A percentile compares a stretch with the other conserved stretches of the same genome.
Evolutionary conservation across 1,140 invertebrate species (phyloP).

Genomic region (Anastrepha obliqua): DNA sequence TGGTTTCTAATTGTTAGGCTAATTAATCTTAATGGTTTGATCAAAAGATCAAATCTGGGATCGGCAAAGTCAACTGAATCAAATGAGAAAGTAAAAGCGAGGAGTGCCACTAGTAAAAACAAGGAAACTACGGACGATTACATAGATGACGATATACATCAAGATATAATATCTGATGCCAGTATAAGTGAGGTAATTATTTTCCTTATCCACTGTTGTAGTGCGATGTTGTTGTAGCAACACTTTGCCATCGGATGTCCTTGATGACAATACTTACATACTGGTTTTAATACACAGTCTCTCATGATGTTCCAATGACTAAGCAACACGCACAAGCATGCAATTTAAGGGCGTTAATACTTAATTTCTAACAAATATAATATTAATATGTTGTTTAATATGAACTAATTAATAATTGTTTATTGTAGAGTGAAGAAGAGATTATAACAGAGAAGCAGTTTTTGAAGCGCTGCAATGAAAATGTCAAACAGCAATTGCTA

Average conservation of each 20-base stretch:
- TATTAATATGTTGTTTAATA: too few species aligned
- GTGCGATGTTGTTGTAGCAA: too few species aligned
- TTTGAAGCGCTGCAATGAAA: conserved; percentile 64
- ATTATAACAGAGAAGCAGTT: conserved; percentile 66
- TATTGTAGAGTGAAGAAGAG: conserved; percentile 63
- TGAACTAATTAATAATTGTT: background rate
- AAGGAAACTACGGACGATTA: conserved; percentile 42
- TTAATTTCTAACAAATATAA: too few species aligned
- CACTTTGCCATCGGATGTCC: too few species aligned
- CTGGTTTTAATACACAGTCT: too few species aligned
- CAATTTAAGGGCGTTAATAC: too few species aligned
- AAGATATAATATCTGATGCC: conserved; percentile 55
- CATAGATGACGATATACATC: conserved; percentile 60
- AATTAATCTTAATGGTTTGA: conserved; percentile 63
- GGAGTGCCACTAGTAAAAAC: conserved; percentile 54
- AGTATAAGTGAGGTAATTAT: conserved; percentile 64
- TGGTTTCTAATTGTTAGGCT: conserved; percentile 56
- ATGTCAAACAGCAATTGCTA: conserved; percentile 67
- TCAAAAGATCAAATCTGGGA: conserved; percentile 57
- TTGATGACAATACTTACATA: too few species aligned
- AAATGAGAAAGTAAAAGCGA: conserved; percentile 56
- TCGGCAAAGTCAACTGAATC: conserved; percentile 38
- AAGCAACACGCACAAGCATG: background rate
- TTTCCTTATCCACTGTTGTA: background rate
- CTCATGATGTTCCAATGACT: too few species aligned